Base-by-base conservation (phyloP, 2,888 invertebrate genomes). In the Lingula anatina region DNA sequence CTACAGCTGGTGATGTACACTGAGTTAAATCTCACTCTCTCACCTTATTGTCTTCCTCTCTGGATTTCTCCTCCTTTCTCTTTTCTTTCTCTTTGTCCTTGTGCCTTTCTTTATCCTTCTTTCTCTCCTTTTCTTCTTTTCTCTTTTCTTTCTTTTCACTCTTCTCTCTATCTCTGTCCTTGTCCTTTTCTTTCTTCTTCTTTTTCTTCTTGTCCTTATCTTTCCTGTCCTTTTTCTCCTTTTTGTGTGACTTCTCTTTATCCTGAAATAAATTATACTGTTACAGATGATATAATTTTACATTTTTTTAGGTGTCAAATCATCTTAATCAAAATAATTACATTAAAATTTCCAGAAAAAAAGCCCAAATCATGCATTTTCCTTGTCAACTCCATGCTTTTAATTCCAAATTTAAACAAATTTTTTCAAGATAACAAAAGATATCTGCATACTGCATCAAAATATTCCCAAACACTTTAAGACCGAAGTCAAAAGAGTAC, bases 181-280 rank as follows among this genome's bases (percentile, higher is more conserved):
- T 61, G 85, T 84, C 47, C 61, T 65, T 51, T 63, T 68, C 54
- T 86, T 86, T 38, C 44, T 40, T 63, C 62, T 54, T 44, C 15
- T 44, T 44, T 66, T 71, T 70, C 12, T 31, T 31, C 9, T n/a
- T 7, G 21, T 39, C 40, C 21, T 39, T 18, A 15, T 9, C 40
- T 18, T 39, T 39, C 40, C 9, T 39, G 7, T 18, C 21, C 9
- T 21, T 39, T 9, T 31, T 15, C 15, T 31, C 9, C 31, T 9
- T 31, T 15, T 9, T 31, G 31, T 12, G 31, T 31, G 31, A 31
- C 31, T 31, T 31, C 15, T n/a, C n/a, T n/a, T n/a, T n/a, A n/a
- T n/a, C n/a, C n/a, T n/a, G n/a, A n/a, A n/a, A n/a, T n/a, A n/a
- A n/a, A n/a, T n/a, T n/a, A n/a, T n/a, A n/a, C n/a, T n/a, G n/a